These are phyloP conservation scores for Oceanites oceanicus DNA, from an alignment of 2,113 vertebrate genomes.

Conservation along the genomic window DNA sequence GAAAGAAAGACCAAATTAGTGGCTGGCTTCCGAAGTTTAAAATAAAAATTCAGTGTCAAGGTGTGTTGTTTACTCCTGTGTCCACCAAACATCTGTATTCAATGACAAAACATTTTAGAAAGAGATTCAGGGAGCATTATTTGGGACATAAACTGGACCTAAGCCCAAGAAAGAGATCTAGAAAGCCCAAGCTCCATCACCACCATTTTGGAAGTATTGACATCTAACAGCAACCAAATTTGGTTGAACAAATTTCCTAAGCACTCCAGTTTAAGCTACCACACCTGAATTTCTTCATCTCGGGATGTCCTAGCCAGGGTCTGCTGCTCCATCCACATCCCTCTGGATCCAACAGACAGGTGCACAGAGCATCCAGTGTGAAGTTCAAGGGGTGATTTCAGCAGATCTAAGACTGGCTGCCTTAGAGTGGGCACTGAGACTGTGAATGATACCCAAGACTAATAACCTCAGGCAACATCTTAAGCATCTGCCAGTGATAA, in stretches of 20 bases:
- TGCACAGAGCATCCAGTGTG: rapidly evolving
- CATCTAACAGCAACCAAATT: neutral
- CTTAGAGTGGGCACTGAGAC: neutral
- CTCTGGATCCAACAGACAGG: neutral
- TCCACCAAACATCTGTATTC: neutral
- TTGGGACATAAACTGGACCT: neutral
- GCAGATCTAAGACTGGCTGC: neutral
- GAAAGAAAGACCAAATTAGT: neutral
- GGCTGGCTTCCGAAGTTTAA: neutral
- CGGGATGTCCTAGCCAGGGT: neutral
- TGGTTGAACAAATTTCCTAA: neutral
- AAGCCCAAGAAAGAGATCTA: neutral
- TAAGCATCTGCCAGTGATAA: neutral
- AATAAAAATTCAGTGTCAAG: neutral
- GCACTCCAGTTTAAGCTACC: neutral
- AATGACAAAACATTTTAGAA: neutral
- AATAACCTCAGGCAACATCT: neutral
- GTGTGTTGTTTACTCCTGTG: neutral
- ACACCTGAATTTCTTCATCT: neutral
- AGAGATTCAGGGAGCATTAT: neutral
- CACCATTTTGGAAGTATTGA: neutral
- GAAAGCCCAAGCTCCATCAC: neutral
- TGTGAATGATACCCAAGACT: neutral
- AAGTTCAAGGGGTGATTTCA: neutral
- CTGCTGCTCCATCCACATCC: neutral